Evolutionary conservation across 2,113 vertebrate species (phyloP).

Genomic region (Aepyceros melampus): DNA sequence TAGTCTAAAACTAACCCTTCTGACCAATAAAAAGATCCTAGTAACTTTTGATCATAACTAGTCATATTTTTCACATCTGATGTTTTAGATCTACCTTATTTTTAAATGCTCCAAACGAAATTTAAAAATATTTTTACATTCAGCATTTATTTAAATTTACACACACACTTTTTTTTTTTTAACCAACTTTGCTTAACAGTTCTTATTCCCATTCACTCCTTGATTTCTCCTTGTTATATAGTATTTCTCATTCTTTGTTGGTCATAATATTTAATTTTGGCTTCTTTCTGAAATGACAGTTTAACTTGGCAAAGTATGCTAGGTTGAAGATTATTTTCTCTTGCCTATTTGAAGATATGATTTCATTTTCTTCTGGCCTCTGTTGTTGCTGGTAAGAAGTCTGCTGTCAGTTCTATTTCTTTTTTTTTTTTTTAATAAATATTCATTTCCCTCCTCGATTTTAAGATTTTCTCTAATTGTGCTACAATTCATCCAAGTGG

Average conservation of each 20-base stretch:
- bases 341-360: neutral
- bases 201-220: neutral
- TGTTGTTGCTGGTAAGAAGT: neutral
- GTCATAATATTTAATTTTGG: neutral
- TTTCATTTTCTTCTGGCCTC: neutral
- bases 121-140: neutral
- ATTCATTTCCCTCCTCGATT: neutral
- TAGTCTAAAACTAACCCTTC: neutral
- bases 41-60: neutral
- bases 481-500: neutral
- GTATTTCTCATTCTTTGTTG: neutral
- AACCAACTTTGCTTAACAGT: neutral
- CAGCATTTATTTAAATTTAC: neutral
- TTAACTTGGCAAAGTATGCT: neutral
- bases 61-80: neutral
- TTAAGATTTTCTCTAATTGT: neutral
- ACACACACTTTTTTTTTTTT: neutral
- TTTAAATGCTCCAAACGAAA: neutral
- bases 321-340: neutral
- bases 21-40: neutral
- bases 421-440: neutral
- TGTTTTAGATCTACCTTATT: neutral
- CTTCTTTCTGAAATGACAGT: neutral
- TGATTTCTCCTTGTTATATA: neutral
- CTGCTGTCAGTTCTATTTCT: neutral